Evolutionary conservation across 2,888 invertebrate genomes (phyloP), one percentile per base, ranked within the genome.

Genomic region (Lumbricus terrestris): DNA sequence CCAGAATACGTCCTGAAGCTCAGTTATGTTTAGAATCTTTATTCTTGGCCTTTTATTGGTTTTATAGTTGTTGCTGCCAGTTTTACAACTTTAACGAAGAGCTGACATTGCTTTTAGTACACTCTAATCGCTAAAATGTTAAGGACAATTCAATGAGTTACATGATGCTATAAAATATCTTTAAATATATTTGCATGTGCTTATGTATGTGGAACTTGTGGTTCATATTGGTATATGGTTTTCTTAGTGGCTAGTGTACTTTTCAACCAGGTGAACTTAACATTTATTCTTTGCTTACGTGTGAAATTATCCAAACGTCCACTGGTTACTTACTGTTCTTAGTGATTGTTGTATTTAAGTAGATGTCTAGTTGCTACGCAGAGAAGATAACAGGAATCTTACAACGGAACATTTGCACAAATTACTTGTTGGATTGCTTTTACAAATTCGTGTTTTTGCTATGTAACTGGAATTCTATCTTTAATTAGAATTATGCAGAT

Each of bases 171-270:
- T 6, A 69, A 69, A 29, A 69, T 69, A n/a, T 69, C 69, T n/a
- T 11, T 69, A n/a, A n/a, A n/a, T n/a, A 69, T n/a, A 8, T n/a
- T 69, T 69, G 69, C 69, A 69, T n/a, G 29, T 29, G 69, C 69
- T 6, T n/a, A 69, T 69, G 69, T 69, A 69, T 69, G 13, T 11
- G 13, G 69, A 16, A 8, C 69, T 69, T 69, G 29, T n/a, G n/a
- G n/a, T 69, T 29, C n/a, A n/a, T 69, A 69, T 6, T 69, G 69
- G 69, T 29, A 69, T 69, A n/a, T n/a, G n/a, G 8, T 29, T 69
- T 69, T n/a, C 69, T n/a, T n/a, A n/a, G 69, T n/a, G 69, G n/a
- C n/a, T 69, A 69, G n/a, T 69, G 69, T 69, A n/a, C 69, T 69
- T 29, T 29, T n/a, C 69, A 69, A 69, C 69, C 69, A 69, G n/a